Base-by-base conservation (phyloP, 2,888 invertebrate genomes). In the Morpho achilles region DNA sequence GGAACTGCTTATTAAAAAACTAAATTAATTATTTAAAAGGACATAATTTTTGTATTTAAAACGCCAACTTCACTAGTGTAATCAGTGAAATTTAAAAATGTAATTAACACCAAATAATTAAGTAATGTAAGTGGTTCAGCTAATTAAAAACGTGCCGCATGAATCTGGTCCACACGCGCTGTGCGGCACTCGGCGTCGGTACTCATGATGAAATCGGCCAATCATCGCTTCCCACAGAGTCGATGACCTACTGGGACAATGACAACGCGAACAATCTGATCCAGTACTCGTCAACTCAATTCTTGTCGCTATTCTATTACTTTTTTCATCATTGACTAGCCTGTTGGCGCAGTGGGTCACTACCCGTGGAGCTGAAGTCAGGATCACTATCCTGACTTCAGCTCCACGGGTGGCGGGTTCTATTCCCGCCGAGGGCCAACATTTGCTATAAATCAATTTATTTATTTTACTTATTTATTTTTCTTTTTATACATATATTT, bases 191-290 rank as follows among this genome's bases (percentile, higher is more conserved):
- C 47, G 44, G 50, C 40, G 49, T 50, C 39, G 32, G 16, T 48
- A 43, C 49, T 48, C 8, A 23, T 47, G 52, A 54, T 55, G 53
- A 49, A 56, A 56, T 57, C 39, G 22, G 50, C 57, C 61, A 63
- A 63, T 63, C 59, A 55, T 44, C 59, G 56, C 53, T 62, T 60
- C 72, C 72, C 72, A 71, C 68, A 69, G 68, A 72, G 85, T 86
- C 87, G 84, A 78, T 76, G 87, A 82, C 84, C 87, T 69, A 60
- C 63, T 61, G 69, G 75, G 71, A 73, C 80, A 80, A 82, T 81
- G 82, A 74, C 76, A 68, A 74, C 76, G 71, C 65, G 67, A 69
- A 74, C 71, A 70, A 72, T 74, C 68, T 74, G 76, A 75, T 77
- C 77, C 70, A 73, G 70, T 73, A 73, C 70, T 74, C 78, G 76